Conservation (phyloP, 2,797 vertebrate species). For the Crenichthys baileyi region DNA sequence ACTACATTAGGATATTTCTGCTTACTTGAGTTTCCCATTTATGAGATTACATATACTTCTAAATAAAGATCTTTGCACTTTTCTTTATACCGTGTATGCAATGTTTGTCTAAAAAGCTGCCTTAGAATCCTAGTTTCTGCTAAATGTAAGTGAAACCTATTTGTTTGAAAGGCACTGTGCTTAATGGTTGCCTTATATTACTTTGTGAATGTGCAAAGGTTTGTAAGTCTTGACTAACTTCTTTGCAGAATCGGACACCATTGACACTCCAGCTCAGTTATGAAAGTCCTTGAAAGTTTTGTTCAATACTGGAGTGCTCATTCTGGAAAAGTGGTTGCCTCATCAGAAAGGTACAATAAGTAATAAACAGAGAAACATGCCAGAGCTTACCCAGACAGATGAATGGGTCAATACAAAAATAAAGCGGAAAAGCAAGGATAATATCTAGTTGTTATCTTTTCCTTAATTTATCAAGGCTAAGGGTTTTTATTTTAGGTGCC, state of each 20-base stretch:
- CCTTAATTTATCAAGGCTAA: too few relatives aligned
- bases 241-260: too few relatives aligned
- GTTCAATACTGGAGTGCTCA: background rate
- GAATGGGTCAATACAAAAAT: background rate
- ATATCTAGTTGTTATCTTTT: too few relatives aligned
- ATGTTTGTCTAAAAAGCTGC: background rate
- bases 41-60: too few relatives aligned
- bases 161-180: background rate
- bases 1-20: background rate
- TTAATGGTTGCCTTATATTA: background rate
- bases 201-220: background rate
- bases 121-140: background rate
- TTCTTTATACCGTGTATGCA: too few relatives aligned
- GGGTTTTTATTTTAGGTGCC: too few relatives aligned
- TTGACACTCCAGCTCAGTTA: background rate
- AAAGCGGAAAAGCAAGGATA: background rate
- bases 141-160: background rate
- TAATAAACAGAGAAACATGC: background rate
- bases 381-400: background rate
- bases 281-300: background rate
- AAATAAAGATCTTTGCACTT: too few relatives aligned
- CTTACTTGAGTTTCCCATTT: background rate
- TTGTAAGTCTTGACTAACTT: background rate
- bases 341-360: background rate
- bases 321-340: background rate